Base-by-base conservation (phyloP, 1,140 invertebrate genomes). In the Achatina immaculata region DNA sequence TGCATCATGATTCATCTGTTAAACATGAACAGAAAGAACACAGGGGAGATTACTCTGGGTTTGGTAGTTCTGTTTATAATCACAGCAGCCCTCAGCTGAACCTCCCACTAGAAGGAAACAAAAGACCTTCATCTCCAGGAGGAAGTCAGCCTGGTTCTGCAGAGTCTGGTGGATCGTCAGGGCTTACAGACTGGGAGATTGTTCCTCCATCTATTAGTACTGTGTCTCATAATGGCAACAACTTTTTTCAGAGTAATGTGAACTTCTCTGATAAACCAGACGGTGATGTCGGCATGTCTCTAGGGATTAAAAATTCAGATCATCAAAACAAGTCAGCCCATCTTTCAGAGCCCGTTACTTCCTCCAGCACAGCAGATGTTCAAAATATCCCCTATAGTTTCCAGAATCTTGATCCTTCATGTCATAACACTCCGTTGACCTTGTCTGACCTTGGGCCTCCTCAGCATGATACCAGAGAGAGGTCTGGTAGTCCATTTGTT, bases 121-220 rank as follows among this genome's bases (percentile, higher is more conserved):
- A 31, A 11, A 21, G 51, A n/a, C 40, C 48, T 19, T 24, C 42
- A 16, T 51, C 80, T 40, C 62, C 79, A 34, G 79, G 78, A 24
- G 78, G 80, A 43, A 77, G 81, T 42, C 65, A 68, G 11, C 66
- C 75, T 34, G 76, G 68, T 31, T 79, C 84, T 62, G 21, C 71
- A 62, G 82, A 78, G n/a, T 81, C 79, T 24, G 72, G 58, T 69
- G 42, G 42, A 2, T 81, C 81, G 14, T 78, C 75, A 45, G 76
- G 68, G 6, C 65, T 84, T 24, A 82, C 82, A 82, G 88, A 89
- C 76, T 89, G 88, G 88, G 87, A 89, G 69, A 83, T 88, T 79
- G 85, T 88, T 6, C 85, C 84, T 19, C 36, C 85, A n/a, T 78
- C 83, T 45, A 71, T 76, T 45, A 45, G 76, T 77, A 31, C 76